Conservation (phyloP, 2,113 vertebrate species). For the Cavia porcellus region DNA sequence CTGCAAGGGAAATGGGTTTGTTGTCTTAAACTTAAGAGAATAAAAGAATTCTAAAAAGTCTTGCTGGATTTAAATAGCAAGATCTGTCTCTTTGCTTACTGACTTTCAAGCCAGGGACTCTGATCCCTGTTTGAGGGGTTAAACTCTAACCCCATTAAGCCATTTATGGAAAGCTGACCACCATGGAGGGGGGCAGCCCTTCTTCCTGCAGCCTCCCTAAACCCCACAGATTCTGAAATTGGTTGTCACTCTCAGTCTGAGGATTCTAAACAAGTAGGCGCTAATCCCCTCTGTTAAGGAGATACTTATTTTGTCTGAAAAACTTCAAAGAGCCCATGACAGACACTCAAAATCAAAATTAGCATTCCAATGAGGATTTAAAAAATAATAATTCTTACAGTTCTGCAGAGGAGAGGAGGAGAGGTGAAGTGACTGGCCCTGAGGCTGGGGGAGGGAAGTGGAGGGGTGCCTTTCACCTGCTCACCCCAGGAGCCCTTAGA, state of each 20-base stretch:
- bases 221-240: constrained; percentile 90
- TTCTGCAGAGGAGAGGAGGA: constrained; percentile 81
- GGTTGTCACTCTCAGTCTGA: constrained; percentile 91
- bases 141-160: constrained; percentile 90
- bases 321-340: constrained; percentile 92
- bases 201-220: constrained; percentile 88
- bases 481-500: background rate
- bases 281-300: constrained; percentile 92
- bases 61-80: constrained; percentile 87
- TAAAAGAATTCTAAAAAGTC: constrained; percentile 82
- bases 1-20: constrained; percentile 72
- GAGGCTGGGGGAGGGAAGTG: constrained; percentile 48
- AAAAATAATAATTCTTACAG: constrained; percentile 88
- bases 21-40: constrained; percentile 79
- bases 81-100: constrained; percentile 81
- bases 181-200: constrained; percentile 86
- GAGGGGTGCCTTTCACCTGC: constrained; percentile 59
- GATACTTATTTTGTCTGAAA: constrained; percentile 92
- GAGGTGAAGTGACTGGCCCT: constrained; percentile 77
- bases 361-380: constrained; percentile 91
- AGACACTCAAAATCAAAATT: constrained; percentile 93
- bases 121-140: constrained; percentile 83
- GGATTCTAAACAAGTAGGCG: constrained; percentile 90
- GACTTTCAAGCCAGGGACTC: constrained; percentile 84
- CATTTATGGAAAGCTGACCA: constrained; percentile 90